Evolutionary conservation across 2,797 vertebrate genomes (phyloP).

Genomic region (Urocyon cinereoargenteus): DNA sequence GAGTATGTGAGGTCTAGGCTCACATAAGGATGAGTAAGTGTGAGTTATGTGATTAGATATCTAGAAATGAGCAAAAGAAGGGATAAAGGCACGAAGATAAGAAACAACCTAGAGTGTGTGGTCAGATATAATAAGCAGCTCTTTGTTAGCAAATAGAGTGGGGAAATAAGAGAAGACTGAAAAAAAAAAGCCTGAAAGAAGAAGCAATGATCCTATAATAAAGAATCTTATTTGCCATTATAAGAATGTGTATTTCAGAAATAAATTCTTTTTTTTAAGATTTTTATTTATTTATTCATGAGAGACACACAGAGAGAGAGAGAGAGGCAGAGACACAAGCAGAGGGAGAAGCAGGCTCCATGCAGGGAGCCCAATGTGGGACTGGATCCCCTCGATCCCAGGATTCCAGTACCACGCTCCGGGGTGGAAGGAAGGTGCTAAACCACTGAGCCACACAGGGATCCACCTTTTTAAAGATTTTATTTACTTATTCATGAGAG

Average conservation of each 20-base stretch:
- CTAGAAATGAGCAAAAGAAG: neutral
- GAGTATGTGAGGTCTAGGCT: neutral
- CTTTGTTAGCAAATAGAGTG: neutral
- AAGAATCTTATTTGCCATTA: neutral
- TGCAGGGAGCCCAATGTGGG: too few species aligned
- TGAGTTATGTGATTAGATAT: neutral
- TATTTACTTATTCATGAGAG: too few species aligned
- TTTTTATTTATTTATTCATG: too few species aligned
- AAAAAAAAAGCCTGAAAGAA: neutral
- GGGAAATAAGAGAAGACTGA: neutral
- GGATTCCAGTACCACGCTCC: too few species aligned
- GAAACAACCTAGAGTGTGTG: neutral
- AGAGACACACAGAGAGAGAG: too few species aligned
- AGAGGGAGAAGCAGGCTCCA: too few species aligned
- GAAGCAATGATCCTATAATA: neutral
- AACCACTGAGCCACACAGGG: too few species aligned
- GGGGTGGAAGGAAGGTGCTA: too few species aligned
- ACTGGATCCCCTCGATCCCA: too few species aligned
- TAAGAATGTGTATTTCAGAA: neutral
- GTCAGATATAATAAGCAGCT: neutral
- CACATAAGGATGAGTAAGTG: neutral
- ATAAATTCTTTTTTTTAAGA: neutral
- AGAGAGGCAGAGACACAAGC: too few species aligned
- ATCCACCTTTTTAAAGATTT: too few species aligned
- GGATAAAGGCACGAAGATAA: neutral